Base-by-base conservation (phyloP, 2,113 vertebrate genomes). In the Solea senegalensis region DNA sequence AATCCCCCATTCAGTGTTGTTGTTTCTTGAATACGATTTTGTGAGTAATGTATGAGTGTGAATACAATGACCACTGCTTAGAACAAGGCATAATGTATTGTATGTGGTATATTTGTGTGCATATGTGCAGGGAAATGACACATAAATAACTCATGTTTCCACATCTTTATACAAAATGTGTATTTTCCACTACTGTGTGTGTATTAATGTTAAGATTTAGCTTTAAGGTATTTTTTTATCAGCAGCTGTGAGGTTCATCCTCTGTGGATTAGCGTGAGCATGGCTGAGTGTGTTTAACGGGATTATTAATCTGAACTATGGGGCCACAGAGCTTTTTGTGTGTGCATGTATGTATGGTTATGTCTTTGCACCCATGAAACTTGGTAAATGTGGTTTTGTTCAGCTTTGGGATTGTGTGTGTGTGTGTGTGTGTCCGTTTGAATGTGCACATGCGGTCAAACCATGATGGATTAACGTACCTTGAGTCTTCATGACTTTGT, bases 221-320 rank as follows among this genome's bases (percentile, higher is more conserved):
- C 61, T 69, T 67, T 15, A 41, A 16, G 53, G 46, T 39, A 74
- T 88, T 86, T 65, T 90, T 77, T 76, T 81, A 62, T 74, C 59
- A 57, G 76, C 54, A 80, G 79, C 76, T 65, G 54, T 13, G 48
- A 51, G 39, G 44, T 13, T 70, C 78, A 68, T 80, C 80, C 76
- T 68, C 52, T 53, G 65, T 55, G 87, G 88, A 92, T 91, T 92
- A 90, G 57, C 6, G 64, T 72, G 63, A 75, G 84, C 70, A 69
- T 66, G 71, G 34, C 70, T 81, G 75, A 89, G 87, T 82, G 57
- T 61, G 65, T 85, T 71, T 90, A 93, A 92, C 82, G 77, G 91
- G 91, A 93, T 92, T 91, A 92, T 57, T 66, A 78, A 90, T 90
- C 81, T 88, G 72, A 88, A 64, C 74, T 77, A 63, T 62, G 53